phyloP scores from a whole-genome alignment of 2,797 vertebrate genomes.

The Toxotes lorentzi region DNA sequence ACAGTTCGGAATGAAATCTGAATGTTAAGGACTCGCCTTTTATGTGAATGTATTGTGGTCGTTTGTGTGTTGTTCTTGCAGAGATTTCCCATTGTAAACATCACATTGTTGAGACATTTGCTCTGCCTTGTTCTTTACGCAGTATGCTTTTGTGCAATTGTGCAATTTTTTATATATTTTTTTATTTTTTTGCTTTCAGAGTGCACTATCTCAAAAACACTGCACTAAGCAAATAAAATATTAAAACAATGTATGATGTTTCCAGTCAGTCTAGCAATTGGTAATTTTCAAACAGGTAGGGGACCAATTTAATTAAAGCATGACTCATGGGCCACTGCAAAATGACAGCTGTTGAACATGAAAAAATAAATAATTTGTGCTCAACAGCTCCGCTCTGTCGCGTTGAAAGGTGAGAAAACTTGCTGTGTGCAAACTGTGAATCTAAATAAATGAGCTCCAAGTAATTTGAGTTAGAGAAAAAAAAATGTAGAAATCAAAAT shows the following conservation, averaged over 20 bases:
- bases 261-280: neutral
- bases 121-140: too few species aligned
- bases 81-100: neutral
- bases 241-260: neutral
- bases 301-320: neutral
- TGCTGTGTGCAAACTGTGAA: slow-evolving; percentile 22
- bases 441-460: slow-evolving; percentile 59
- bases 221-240: neutral
- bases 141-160: neutral
- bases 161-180: too few species aligned
- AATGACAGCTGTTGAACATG: neutral
- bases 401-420: slow-evolving; percentile 50
- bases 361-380: neutral
- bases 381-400: slow-evolving; percentile 37
- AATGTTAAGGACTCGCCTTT: neutral
- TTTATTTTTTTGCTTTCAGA: neutral
- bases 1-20: neutral
- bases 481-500: slow-evolving; percentile 57
- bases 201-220: neutral
- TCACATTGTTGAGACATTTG: neutral
- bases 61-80: neutral
- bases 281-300: neutral
- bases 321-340: neutral
- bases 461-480: slow-evolving; percentile 33
- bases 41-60: neutral